phyloP scores from a whole-genome alignment of 2,797 vertebrate species.

The Carcharodon carcharias region DNA sequence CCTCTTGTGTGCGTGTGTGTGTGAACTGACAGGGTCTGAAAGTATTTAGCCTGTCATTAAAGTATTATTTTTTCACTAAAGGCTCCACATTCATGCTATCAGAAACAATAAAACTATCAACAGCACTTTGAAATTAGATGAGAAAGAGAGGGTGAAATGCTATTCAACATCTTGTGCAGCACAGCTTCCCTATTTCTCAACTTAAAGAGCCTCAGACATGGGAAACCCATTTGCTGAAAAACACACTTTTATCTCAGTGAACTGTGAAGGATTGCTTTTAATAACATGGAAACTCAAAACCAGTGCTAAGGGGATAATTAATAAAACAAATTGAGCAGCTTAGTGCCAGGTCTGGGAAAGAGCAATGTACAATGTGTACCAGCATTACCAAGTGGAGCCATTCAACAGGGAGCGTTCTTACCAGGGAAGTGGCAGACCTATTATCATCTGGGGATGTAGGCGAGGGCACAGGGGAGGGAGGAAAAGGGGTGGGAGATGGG shows the following conservation, averaged over 20 bases:
- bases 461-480: background rate
- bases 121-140: background rate
- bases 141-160: background rate
- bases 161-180: background rate
- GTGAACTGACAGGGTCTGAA: background rate
- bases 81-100: background rate
- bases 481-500: background rate
- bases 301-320: background rate
- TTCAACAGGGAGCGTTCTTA: background rate
- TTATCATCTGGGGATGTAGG: too few species aligned
- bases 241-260: background rate
- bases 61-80: constrained; percentile 16
- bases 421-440: background rate
- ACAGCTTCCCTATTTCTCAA: background rate
- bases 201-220: background rate
- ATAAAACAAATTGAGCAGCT: background rate
- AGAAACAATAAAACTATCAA: constrained; percentile 20
- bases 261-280: constrained; percentile 11
- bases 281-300: background rate
- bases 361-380: background rate
- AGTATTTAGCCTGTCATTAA: constrained; percentile 1
- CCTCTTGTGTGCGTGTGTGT: background rate
- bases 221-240: background rate
- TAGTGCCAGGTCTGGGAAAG: background rate
- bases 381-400: background rate